A percentile compares a stretch with the other conserved stretches of the same genome.
Evolutionary conservation across 2,113 vertebrate genomes (phyloP).

Genomic region (Sialia sialis): DNA sequence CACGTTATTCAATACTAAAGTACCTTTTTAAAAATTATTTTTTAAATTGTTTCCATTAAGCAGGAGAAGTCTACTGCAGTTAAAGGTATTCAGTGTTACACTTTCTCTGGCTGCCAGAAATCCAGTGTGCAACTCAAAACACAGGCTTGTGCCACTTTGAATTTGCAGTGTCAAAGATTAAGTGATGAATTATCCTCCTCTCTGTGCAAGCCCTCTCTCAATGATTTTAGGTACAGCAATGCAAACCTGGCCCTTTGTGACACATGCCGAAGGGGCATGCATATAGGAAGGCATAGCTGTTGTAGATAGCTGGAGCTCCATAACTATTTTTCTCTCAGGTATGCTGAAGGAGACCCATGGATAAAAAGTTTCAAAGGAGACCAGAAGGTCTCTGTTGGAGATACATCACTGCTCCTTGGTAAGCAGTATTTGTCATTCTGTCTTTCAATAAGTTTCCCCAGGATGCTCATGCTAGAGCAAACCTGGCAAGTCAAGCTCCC

Average conservation of each 20-base stretch:
- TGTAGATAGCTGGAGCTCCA: fast-evolving
- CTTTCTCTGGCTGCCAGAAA: neutral
- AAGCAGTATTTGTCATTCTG: neutral
- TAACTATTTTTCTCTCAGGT: neutral
- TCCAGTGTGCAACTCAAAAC: neutral
- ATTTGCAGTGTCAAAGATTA: neutral
- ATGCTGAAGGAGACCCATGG: neutral
- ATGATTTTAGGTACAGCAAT: neutral
- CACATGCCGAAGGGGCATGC: too few species aligned
- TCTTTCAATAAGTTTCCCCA: neutral
- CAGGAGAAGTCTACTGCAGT: neutral
- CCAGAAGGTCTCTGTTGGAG: neutral
- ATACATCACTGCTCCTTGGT: neutral
- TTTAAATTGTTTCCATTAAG: neutral
- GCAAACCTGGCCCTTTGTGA: neutral
- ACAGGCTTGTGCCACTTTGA: neutral
- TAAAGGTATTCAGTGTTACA: neutral
- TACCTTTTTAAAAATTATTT: neutral
- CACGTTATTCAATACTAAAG: neutral
- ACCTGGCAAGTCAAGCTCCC: neutral
- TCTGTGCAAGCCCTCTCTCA: neutral
- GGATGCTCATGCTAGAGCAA: neutral
- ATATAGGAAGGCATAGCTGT: neutral
- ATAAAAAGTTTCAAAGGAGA: neutral
- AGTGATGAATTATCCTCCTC: neutral